These are phyloP conservation scores for Pyrrhosoma nymphula DNA, from an alignment of 2,888 invertebrate species.

Conservation along the genomic window DNA sequence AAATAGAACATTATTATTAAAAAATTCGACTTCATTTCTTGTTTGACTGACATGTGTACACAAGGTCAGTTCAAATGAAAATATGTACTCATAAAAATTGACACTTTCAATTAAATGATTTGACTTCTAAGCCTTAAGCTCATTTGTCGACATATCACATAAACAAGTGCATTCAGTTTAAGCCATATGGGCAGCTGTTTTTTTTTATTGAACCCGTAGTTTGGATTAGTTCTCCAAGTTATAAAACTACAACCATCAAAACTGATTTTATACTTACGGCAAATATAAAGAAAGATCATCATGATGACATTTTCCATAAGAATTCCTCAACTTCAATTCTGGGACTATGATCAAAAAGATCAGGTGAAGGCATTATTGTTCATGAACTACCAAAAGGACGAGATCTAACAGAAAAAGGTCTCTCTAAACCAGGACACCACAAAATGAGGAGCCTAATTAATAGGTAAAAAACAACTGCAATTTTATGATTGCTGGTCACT, in stretches of 20 bases:
- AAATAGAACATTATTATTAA: neutral
- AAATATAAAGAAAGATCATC: neutral
- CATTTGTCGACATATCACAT: neutral
- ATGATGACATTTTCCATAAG: neutral
- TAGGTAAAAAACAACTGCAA: slow-evolving; percentile 3
- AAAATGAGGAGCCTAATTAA: neutral
- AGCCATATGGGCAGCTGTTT: slow-evolving; percentile 1
- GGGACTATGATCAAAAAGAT: neutral
- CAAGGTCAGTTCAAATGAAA: neutral
- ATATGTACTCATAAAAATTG: neutral
- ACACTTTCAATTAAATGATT: neutral
- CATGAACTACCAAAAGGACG: neutral
- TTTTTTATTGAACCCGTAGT: neutral
- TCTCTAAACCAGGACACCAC: slow-evolving; percentile 19
- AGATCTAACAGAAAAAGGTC: slow-evolving; percentile 30
- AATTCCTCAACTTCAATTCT: neutral
- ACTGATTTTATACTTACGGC: neutral
- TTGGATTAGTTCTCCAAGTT: neutral
- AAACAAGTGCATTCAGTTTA: neutral
- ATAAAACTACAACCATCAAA: neutral
- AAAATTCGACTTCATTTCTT: neutral
- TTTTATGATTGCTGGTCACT: neutral
- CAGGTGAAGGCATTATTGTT: neutral
- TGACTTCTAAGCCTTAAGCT: neutral
- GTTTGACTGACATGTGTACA: neutral